Percentiles rank a stretch among this genome's conserved stretches.
Conservation (phyloP, 2,113 vertebrate species). For the Callipepla squamata region DNA sequence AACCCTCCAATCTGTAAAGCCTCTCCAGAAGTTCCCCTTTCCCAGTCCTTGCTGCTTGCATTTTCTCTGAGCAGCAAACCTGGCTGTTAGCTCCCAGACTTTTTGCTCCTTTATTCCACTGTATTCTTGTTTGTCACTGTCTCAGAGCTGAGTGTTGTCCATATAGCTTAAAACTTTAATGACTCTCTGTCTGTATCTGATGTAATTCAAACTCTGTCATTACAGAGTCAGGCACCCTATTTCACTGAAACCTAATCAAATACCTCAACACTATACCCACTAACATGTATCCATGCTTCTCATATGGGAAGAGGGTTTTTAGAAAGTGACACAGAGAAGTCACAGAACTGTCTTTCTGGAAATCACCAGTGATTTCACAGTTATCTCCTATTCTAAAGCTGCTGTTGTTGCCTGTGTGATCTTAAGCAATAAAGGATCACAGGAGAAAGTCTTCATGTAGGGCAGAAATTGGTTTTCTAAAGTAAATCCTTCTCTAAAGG, state of each 20-base stretch:
- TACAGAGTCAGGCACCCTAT: background rate
- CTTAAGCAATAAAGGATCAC: background rate
- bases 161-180: background rate
- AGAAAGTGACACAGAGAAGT: background rate
- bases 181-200: background rate
- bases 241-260: background rate
- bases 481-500: background rate
- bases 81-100: background rate
- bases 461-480: background rate
- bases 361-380: background rate
- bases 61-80: background rate
- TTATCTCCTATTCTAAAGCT: background rate
- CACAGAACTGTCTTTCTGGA: background rate
- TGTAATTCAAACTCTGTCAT: background rate
- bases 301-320: background rate
- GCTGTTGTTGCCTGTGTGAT: background rate
- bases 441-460: background rate
- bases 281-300: no score
- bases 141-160: background rate
- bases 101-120: background rate
- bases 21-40: background rate
- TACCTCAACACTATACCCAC: background rate
- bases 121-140: background rate
- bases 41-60: background rate
- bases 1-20: background rate